Evolutionary conservation across 2,888 invertebrate species (phyloP).

Genomic region (Limnephilus auricula): DNA sequence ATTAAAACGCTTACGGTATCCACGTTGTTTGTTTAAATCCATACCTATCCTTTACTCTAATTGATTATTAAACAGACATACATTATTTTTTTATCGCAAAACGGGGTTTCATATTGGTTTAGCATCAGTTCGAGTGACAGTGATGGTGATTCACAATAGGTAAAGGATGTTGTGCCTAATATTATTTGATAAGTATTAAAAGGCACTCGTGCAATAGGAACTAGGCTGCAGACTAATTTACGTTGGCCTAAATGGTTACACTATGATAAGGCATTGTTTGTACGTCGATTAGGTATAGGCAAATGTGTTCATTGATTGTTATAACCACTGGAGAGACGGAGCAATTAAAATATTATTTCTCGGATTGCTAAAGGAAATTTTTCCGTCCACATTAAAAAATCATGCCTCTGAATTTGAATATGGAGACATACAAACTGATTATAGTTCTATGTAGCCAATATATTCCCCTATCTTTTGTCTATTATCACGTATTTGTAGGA

Average conservation of each 20-base stretch:
- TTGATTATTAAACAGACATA: slow-evolving; percentile 10
- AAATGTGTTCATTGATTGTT: background rate
- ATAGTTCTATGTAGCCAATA: too few species aligned
- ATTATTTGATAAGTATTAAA: background rate
- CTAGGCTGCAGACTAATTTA: background rate
- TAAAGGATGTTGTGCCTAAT: background rate
- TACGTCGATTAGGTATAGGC: background rate
- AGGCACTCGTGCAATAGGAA: background rate
- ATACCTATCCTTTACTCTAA: background rate
- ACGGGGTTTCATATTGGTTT: slow-evolving; percentile 14
- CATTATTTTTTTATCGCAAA: slow-evolving; percentile 11
- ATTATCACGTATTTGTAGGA: too few species aligned
- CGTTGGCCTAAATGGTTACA: background rate
- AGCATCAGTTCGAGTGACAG: slow-evolving; percentile 16
- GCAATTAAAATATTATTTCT: too few species aligned
- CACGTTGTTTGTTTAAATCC: background rate
- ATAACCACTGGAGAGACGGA: too few species aligned
- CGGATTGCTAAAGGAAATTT: too few species aligned
- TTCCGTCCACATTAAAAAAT: too few species aligned
- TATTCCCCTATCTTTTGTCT: too few species aligned
- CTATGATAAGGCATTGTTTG: background rate
- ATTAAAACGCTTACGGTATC: background rate
- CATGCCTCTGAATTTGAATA: too few species aligned
- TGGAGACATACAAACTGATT: too few species aligned
- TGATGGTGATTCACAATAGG: background rate